phyloP scores from a whole-genome alignment of 1,140 invertebrate species.

The Eumaeus atala region DNA sequence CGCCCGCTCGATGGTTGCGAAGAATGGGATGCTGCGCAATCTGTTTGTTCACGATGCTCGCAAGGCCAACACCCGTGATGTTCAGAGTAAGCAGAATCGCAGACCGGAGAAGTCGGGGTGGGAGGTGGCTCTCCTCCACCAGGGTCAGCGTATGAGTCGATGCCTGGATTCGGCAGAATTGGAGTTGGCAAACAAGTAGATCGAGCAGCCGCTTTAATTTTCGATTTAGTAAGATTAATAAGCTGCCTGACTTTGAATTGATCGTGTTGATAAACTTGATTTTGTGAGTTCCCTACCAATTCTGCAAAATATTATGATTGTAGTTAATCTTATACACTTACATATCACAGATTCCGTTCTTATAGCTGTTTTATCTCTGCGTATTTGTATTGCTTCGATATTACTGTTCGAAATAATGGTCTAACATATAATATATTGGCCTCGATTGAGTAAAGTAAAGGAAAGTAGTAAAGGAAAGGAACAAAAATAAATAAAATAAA shows the following conservation, averaged over 20 bases:
- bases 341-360: constrained; percentile 25
- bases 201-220: constrained; percentile 37
- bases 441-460: constrained; percentile 30
- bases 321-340: constrained; percentile 28
- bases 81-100: constrained; percentile 73
- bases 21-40: constrained; percentile 41
- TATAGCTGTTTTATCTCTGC: constrained; percentile 25
- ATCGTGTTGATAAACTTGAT: constrained; percentile 30
- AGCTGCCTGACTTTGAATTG: constrained; percentile 36
- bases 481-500: constrained; percentile 48
- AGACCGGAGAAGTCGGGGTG: constrained; percentile 61
- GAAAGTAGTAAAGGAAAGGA: constrained; percentile 50
- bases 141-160: constrained; percentile 61
- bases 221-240: constrained; percentile 39
- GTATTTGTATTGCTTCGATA: constrained; percentile 26
- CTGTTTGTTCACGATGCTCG: constrained; percentile 55
- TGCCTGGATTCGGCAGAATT: constrained; percentile 52
- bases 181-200: constrained; percentile 33
- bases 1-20: constrained; percentile 66
- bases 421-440: too few species aligned
- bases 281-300: constrained; percentile 36
- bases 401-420: constrained; percentile 27
- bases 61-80: constrained; percentile 73
- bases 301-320: constrained; percentile 39
- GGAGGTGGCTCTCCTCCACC: constrained; percentile 63